Conservation (phyloP, 2,888 invertebrate species). For the Stenchaetothrips biformis region DNA sequence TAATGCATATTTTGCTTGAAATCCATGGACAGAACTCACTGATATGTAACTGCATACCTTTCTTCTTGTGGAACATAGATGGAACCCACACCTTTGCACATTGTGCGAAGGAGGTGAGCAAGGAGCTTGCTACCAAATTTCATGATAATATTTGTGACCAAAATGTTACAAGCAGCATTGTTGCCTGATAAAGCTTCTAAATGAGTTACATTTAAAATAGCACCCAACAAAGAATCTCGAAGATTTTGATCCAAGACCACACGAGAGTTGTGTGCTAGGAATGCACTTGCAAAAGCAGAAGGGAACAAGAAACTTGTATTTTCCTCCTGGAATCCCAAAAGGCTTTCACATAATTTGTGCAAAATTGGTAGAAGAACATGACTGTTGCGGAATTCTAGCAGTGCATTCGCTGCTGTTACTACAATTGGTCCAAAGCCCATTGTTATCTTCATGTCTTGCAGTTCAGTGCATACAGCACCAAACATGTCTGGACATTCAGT, state of each 20-base stretch:
- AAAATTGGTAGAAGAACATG: too few species aligned
- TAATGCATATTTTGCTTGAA: not conserved
- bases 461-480: not conserved
- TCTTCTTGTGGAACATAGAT: not conserved
- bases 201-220: not conserved
- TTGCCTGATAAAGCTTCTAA: not conserved
- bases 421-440: too few species aligned
- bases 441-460: not conserved
- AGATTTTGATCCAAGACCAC: not conserved
- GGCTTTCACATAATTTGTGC: not conserved
- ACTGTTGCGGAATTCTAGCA: too few species aligned
- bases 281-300: not conserved
- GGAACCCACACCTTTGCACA: not conserved
- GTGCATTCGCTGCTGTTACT: not conserved
- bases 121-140: not conserved
- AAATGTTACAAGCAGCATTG: not conserved
- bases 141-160: not conserved
- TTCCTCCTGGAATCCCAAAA: rapidly evolving
- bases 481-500: not conserved
- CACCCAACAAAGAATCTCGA: not conserved
- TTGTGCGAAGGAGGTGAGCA: not conserved
- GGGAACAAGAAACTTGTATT: not conserved
- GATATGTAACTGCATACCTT: not conserved
- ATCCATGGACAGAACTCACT: not conserved
- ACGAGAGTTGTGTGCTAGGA: not conserved